Conservation (phyloP, 2,113 vertebrate genomes). For the Bubo blakistoni region DNA sequence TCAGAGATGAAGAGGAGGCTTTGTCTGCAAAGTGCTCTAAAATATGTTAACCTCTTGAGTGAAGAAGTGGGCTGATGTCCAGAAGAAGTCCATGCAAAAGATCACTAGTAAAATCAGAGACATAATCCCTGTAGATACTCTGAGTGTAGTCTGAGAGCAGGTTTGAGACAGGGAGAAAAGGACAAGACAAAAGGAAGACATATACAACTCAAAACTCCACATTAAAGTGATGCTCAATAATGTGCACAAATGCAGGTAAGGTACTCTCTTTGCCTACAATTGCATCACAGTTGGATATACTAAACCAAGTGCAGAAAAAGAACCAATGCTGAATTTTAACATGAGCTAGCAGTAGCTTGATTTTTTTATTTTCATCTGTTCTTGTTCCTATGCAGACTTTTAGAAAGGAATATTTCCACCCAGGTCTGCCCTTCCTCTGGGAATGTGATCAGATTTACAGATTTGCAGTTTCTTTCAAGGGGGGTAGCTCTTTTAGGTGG, state of each 20-base stretch:
- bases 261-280: neutral
- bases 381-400: neutral
- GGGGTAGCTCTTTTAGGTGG: neutral
- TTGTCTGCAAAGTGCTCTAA: neutral
- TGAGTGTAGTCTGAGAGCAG: neutral
- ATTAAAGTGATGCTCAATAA: neutral
- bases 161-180: neutral
- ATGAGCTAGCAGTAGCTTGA: neutral
- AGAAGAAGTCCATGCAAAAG: neutral
- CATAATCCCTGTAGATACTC: neutral
- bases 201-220: neutral
- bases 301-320: neutral
- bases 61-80: neutral
- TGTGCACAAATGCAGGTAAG: neutral
- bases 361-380: neutral
- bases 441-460: neutral
- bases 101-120: neutral
- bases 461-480: neutral
- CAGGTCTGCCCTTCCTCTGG: neutral
- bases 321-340: neutral
- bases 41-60: neutral
- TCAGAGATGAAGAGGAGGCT: neutral
- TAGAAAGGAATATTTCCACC: neutral
- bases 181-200: neutral
- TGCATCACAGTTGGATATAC: neutral